phyloP scores from a whole-genome alignment of 2,113 vertebrate genomes.

The Tachuris rubrigastra region DNA sequence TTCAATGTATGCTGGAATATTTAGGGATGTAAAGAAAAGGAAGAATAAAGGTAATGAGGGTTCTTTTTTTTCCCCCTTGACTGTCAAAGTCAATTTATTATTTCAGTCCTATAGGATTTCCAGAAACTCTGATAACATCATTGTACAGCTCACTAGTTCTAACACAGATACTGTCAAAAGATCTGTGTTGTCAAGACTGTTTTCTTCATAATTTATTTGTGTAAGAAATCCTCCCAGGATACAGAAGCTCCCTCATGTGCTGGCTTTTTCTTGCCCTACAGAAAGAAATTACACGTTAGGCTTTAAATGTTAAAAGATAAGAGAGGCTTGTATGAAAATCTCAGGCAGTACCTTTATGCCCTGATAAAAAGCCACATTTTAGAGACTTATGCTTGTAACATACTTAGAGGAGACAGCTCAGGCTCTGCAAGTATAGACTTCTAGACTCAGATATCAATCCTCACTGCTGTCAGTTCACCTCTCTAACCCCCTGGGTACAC shows the following conservation, averaged over 20 bases:
- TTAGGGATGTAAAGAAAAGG: conserved; percentile 39
- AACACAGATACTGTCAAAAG: conserved; percentile 69
- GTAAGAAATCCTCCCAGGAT: conserved; percentile 45
- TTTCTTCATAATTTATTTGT: conserved; percentile 56
- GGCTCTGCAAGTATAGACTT: background rate
- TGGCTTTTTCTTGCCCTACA: conserved; percentile 24
- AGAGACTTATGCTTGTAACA: background rate
- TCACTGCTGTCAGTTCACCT: background rate
- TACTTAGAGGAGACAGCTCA: background rate
- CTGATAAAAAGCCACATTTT: background rate
- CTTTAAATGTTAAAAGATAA: conserved; percentile 2
- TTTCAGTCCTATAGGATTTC: conserved; percentile 68
- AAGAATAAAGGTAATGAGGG: conserved; percentile 59
- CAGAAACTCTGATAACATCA: conserved; percentile 74
- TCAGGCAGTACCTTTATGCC: background rate
- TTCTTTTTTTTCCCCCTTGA: background rate
- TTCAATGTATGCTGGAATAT: conserved; percentile 40
- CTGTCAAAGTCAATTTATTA: conserved; percentile 77
- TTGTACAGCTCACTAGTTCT: conserved; percentile 59
- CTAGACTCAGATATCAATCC: background rate
- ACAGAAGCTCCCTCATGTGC: background rate
- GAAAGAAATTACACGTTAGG: background rate
- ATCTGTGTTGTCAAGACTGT: conserved; percentile 6
- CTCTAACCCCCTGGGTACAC: background rate
- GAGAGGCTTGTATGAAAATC: background rate